phyloP scores from a whole-genome alignment of 2,113 vertebrate genomes.

The Psittacula cyanocephala region DNA sequence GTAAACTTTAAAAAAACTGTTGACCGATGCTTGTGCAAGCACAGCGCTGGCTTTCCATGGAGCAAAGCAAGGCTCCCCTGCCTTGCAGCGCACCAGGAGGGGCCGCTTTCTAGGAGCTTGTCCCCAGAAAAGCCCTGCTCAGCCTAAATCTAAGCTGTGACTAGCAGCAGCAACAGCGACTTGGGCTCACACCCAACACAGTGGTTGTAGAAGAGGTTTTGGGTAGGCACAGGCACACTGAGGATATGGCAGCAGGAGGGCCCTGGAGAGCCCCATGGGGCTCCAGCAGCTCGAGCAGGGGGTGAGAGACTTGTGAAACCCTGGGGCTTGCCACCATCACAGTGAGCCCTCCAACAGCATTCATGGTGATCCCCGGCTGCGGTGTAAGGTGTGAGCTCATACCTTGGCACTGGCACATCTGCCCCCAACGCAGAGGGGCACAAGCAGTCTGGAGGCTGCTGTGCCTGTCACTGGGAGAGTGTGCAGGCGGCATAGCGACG shows the following conservation, averaged over 20 bases:
- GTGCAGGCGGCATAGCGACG: constrained; percentile 68
- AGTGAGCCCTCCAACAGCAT: not conserved
- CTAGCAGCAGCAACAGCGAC: fast-evolving
- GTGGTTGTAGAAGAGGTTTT: not conserved
- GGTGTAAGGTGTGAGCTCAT: not conserved
- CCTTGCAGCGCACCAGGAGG: not conserved
- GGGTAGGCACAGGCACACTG: fast-evolving
- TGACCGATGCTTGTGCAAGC: not conserved
- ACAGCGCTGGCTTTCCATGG: fast-evolving
- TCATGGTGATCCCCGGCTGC: fast-evolving
- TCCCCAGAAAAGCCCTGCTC: not conserved
- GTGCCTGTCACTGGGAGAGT: not conserved
- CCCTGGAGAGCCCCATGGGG: fast-evolving
- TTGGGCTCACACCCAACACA: not conserved
- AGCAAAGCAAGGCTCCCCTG: not conserved
- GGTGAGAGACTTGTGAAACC: not conserved
- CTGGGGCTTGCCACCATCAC: not conserved
- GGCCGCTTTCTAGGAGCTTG: not conserved
- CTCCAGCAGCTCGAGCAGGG: fast-evolving
- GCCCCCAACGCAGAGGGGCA: not conserved
- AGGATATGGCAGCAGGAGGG: not conserved
- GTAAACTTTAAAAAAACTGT: not conserved
- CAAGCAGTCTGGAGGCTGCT: fast-evolving
- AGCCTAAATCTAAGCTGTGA: not conserved
- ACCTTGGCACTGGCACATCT: not conserved